These are phyloP conservation scores for Poicephalus gulielmi DNA, from an alignment of 2,113 vertebrate species.

Conservation along the genomic window DNA sequence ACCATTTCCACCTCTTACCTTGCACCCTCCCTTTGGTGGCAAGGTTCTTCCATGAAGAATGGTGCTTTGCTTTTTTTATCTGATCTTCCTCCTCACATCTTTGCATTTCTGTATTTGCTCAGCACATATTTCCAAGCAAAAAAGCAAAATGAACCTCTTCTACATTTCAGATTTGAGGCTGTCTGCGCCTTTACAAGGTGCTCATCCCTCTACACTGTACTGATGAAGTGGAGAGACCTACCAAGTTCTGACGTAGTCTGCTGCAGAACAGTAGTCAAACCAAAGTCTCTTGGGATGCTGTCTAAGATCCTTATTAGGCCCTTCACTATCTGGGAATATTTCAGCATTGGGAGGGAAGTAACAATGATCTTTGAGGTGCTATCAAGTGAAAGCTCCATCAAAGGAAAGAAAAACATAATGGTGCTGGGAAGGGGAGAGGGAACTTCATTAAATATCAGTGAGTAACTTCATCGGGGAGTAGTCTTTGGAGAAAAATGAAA, in stretches of 20 bases:
- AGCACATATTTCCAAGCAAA: not conserved
- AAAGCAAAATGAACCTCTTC: not conserved
- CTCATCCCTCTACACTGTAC: not conserved
- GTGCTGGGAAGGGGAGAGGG: not conserved
- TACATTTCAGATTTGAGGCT: not conserved
- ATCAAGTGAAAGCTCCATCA: not conserved
- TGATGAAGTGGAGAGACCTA: not conserved
- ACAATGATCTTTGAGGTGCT: not conserved
- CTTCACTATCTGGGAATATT: constrained; percentile 23
- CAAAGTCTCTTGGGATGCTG: not conserved
- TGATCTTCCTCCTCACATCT: not conserved
- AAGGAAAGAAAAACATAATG: not conserved
- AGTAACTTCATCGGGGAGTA: constrained; percentile 37
- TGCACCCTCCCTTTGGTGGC: not conserved
- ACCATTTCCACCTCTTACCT: fast-evolving
- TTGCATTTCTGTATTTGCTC: fast-evolving
- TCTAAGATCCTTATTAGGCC: not conserved
- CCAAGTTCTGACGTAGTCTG: not conserved
- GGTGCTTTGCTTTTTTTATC: not conserved
- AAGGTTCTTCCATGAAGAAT: not conserved
- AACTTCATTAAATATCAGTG: not conserved
- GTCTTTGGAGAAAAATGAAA: constrained; percentile 53
- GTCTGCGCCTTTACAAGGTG: not conserved
- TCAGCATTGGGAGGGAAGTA: constrained; percentile 8
- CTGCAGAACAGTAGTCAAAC: constrained; percentile 22